Conservation (phyloP, 2,797 vertebrate genomes). For the Betta splendens region DNA sequence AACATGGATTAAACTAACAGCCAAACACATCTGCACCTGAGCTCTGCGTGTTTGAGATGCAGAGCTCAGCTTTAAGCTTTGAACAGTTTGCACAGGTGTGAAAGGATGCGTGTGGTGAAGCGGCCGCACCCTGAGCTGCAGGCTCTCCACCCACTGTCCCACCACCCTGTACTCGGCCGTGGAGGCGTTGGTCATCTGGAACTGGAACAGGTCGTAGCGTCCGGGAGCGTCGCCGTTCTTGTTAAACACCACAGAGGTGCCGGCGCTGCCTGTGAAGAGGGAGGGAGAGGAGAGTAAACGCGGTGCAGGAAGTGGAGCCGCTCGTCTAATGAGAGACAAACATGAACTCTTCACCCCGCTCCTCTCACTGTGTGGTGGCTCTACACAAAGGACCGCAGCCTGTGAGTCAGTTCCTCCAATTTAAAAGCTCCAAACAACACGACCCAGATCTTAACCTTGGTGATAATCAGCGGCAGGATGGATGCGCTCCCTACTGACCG, state of each 20-base stretch:
- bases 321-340: slow-evolving; percentile 23
- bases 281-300: slow-evolving; percentile 22
- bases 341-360: slow-evolving; percentile 37
- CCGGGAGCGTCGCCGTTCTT: slow-evolving; percentile 96
- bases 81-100: slow-evolving; percentile 7
- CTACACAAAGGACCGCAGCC: slow-evolving; percentile 13
- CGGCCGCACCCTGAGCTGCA: slow-evolving; percentile 92
- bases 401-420: slow-evolving; percentile 4
- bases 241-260: slow-evolving; percentile 95
- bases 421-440: slow-evolving; percentile 36
- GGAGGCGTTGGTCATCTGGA: slow-evolving; percentile 90
- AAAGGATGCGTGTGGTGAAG: background rate
- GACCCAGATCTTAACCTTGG: slow-evolving; percentile 49
- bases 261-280: slow-evolving; percentile 87
- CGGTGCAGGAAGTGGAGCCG: slow-evolving; percentile 17
- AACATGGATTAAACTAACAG: too few relatives aligned
- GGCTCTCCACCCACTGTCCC: slow-evolving; percentile 95
- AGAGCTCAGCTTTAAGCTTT: slow-evolving; percentile 36
- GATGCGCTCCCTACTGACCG: slow-evolving; percentile 46
- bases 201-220: slow-evolving; percentile 98
- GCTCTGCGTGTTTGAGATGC: slow-evolving; percentile 39
- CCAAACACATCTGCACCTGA: too few relatives aligned
- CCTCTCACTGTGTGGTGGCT: slow-evolving; percentile 21
- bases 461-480: slow-evolving; percentile 22
- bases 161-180: slow-evolving; percentile 87